phyloP scores from a whole-genome alignment of 2,797 vertebrate species.

The Megaceryle alcyon region DNA sequence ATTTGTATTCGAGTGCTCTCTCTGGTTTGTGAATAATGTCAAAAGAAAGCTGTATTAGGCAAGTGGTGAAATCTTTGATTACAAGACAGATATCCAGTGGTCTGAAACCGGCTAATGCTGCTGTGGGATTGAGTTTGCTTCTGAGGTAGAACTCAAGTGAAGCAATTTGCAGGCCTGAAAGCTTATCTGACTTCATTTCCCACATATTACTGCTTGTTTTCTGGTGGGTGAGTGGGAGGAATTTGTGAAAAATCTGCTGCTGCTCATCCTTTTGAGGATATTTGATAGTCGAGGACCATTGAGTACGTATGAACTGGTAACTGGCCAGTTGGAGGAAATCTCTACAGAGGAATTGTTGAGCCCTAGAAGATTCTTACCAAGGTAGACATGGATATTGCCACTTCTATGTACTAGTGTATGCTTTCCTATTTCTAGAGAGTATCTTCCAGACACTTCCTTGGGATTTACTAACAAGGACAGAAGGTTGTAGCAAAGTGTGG shows the following conservation, averaged over 20 bases:
- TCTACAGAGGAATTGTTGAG: background rate
- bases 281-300: background rate
- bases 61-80: background rate
- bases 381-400: background rate
- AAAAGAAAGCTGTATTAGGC: background rate
- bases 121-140: background rate
- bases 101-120: background rate
- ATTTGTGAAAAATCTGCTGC: background rate
- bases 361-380: background rate
- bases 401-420: background rate
- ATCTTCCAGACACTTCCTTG: background rate
- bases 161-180: background rate
- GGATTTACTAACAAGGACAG: background rate
- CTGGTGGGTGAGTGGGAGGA: background rate
- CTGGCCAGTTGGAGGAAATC: background rate
- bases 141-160: background rate
- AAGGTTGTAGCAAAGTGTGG: background rate
- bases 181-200: background rate
- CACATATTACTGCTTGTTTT: background rate
- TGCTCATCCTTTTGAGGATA: background rate
- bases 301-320: background rate
- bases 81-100: background rate
- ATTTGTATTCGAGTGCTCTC: background rate
- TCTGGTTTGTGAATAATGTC: background rate
- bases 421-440: background rate